A percentile compares a stretch with the other conserved stretches of the same genome.
phyloP scores from a whole-genome alignment of 2,113 vertebrate species.

The Bos indicus region DNA sequence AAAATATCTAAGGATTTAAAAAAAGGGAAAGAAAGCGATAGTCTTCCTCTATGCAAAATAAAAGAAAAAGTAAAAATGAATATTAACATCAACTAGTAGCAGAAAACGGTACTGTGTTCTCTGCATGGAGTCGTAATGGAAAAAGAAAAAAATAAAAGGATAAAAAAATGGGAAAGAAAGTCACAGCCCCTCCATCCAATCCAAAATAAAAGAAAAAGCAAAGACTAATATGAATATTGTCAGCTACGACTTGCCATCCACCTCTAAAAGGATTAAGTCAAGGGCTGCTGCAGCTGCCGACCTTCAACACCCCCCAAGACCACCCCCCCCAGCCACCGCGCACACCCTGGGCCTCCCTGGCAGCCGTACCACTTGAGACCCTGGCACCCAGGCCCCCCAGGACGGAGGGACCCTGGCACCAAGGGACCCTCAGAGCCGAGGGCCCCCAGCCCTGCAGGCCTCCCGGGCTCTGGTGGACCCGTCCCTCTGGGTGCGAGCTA shows the following conservation, averaged over 20 bases:
- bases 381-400: neutral
- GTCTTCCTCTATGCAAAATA: neutral
- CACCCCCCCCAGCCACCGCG: accelerated
- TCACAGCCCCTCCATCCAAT: neutral
- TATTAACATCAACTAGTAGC: no score
- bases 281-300: neutral
- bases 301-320: neutral
- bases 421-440: neutral
- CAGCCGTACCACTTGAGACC: neutral
- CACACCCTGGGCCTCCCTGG: neutral
- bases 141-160: no score
- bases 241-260: neutral
- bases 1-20: neutral
- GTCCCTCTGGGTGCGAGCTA: neutral
- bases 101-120: accelerated
- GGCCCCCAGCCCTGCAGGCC: neutral
- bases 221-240: neutral
- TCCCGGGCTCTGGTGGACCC: neutral
- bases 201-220: neutral
- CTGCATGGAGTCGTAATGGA: accelerated
- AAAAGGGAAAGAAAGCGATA: neutral
- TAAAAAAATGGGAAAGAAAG: neutral
- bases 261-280: neutral
- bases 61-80: neutral
- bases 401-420: neutral